Evolutionary conservation across 2,888 invertebrate species (phyloP), one percentile per base, ranked within the genome.

Genomic region (Coenonympha glycerion): DNA sequence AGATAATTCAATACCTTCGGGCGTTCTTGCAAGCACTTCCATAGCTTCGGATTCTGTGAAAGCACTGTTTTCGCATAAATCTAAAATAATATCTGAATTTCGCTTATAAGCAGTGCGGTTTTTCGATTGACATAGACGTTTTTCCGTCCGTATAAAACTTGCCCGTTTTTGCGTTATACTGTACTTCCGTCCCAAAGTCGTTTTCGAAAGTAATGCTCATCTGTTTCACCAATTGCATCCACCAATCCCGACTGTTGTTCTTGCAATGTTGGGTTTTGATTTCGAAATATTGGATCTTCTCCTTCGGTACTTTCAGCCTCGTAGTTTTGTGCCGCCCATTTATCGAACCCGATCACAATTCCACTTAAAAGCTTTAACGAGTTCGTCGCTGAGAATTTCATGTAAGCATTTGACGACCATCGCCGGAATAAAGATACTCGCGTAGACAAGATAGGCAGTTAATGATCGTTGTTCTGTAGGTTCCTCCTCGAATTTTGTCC

Each of bases 1-100:
- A 48, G 3, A 48, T 48, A 40, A 48, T 34, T 41, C 22, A 34
- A 48, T 76, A 78, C 57, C 73, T 70, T 69, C 62, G 76, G 60
- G 57, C 73, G 71, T 47, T 64, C 61, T n/a, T 53, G 52, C 60
- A 80, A 60, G 58, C 66, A 71, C 52, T 41, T 48, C 16, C 41
- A 48, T 48, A 48, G 41, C 48, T 4, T 48, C 48, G 3, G 40
- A 21, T 48, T 41, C 48, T 24, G 41, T 41, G 48, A 40, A 48
- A 48, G 41, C 31, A 48, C 48, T 6, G 21, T 31, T 47, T 24
- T 47, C 39, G 39, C 47, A 47, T 40, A 39, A 16, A 40, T 40
- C 40, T 40, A 26, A 3, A 40, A 40, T 40, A 16, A 40, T 40
- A 40, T 26, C 16, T 40, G 40, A 2, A 26, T 26, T 40, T 40